Evolutionary conservation across 1,140 invertebrate genomes (phyloP).

Genomic region (Uloborus diversus): DNA sequence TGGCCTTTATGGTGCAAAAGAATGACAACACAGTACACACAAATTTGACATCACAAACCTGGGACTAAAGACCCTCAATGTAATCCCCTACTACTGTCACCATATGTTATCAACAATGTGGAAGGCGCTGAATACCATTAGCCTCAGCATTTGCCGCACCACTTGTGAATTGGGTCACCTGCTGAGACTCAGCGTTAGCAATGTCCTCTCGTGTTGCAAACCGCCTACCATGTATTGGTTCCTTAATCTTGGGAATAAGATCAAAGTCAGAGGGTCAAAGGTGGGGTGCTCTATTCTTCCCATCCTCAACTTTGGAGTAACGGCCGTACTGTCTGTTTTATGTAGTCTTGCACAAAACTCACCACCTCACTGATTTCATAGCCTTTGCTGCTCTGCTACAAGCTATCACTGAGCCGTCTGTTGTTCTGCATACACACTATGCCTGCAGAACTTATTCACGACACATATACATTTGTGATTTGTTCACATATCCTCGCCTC

Average conservation of each 20-base stretch:
- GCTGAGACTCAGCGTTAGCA: background rate
- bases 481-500: no score
- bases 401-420: no score
- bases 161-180: background rate
- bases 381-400: no score
- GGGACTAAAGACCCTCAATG: background rate
- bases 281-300: background rate
- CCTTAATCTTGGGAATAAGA: background rate
- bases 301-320: background rate
- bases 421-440: no score
- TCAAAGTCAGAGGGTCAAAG: background rate
- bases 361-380: no score
- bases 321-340: no score
- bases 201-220: constrained; percentile 1
- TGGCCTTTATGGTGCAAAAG: background rate
- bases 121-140: background rate
- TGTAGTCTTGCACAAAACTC: no score
- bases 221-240: constrained; percentile 1
- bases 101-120: background rate
- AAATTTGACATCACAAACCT: background rate
- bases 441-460: no score
- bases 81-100: background rate
- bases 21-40: constrained; percentile 5
- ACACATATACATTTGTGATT: no score
- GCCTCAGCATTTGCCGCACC: background rate